These are phyloP conservation scores for Gonioctena quinquepunctata DNA, from an alignment of 1,140 invertebrate species.

Conservation along the genomic window DNA sequence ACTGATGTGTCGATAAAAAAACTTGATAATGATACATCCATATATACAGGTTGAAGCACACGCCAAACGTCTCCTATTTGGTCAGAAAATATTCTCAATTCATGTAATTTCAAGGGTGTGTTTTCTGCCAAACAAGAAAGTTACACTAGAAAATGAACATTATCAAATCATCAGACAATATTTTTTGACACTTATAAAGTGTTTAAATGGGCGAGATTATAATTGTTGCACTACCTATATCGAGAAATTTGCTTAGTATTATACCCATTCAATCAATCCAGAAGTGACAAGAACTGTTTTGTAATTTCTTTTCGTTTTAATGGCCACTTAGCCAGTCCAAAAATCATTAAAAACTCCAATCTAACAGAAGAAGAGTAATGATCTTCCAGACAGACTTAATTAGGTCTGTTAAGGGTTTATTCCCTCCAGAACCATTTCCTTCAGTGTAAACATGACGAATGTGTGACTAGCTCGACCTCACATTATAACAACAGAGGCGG, in stretches of 20 bases:
- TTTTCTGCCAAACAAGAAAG: no score
- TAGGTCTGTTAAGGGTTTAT: slow-evolving; percentile 6
- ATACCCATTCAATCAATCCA: background rate
- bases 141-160: no score
- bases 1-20: no score
- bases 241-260: background rate
- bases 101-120: no score
- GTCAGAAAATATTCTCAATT: no score
- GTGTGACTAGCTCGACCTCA: slow-evolving; percentile 38
- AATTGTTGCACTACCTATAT: no score
- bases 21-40: no score
- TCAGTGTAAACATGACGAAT: slow-evolving; percentile 44
- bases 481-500: slow-evolving; percentile 40
- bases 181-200: no score
- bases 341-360: background rate
- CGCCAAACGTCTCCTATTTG: no score
- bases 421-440: slow-evolving; percentile 26
- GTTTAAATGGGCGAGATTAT: no score
- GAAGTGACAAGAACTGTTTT: background rate
- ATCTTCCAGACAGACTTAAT: slow-evolving; percentile 13
- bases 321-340: background rate
- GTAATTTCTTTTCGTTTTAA: background rate
- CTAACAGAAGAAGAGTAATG: slow-evolving; percentile 1
- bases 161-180: no score
- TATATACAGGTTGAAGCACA: no score